These are phyloP conservation scores for Micrasema longulum DNA, from an alignment of 1,140 invertebrate genomes.

Conservation along the genomic window DNA sequence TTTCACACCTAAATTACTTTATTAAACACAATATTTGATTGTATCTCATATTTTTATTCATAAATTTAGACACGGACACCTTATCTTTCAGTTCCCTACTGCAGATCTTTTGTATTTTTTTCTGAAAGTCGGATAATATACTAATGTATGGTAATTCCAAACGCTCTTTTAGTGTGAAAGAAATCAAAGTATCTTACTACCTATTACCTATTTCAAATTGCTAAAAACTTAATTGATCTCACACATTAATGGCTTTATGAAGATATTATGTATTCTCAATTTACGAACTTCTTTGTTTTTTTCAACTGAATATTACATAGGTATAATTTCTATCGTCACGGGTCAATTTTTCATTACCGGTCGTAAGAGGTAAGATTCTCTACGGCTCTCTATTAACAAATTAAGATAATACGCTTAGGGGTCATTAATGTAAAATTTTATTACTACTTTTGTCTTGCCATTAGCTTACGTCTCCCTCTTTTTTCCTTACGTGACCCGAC, in stretches of 20 bases:
- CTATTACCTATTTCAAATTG: not conserved
- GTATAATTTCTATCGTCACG: not conserved
- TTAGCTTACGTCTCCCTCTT: slow-evolving; percentile 18
- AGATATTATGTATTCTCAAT: not conserved
- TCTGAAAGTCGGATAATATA: no score
- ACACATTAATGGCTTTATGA: not conserved
- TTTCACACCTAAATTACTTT: no score
- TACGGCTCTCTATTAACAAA: slow-evolving; percentile 13
- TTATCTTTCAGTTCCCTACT: no score
- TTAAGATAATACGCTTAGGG: not conserved
- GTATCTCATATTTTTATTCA: no score
- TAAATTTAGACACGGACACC: no score
- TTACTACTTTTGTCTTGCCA: not conserved
- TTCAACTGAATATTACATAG: not conserved
- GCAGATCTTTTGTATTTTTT: no score
- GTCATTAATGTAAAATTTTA: slow-evolving; percentile 12
- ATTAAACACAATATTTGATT: no score
- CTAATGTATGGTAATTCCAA: no score
- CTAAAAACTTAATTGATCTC: not conserved
- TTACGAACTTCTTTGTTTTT: not conserved
- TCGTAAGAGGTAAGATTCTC: not conserved
- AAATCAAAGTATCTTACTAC: no score
- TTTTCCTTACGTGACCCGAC: not conserved
- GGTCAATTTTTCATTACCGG: slow-evolving; percentile 7
- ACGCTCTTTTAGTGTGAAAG: no score